A percentile compares a stretch with the other conserved stretches of the same genome.
Conservation (phyloP, 2,888 invertebrate genomes). For the Drosophila pullipes region DNA sequence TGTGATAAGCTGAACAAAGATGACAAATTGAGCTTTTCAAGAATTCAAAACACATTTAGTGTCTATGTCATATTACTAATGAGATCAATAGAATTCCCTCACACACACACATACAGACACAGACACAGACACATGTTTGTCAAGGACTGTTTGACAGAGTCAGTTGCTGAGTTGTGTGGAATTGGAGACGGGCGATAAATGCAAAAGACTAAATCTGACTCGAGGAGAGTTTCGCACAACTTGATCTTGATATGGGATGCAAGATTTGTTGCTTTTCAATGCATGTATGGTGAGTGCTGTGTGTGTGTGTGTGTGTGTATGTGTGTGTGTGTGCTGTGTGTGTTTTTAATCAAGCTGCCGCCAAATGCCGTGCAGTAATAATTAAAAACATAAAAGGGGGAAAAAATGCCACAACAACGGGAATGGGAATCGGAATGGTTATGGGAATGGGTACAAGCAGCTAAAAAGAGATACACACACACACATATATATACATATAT, state of each 20-base stretch:
- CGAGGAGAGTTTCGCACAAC: constrained; percentile 48
- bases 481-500: neutral
- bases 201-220: constrained; percentile 24
- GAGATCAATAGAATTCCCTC: constrained; percentile 21
- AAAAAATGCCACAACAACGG: constrained; percentile 62
- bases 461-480: constrained; percentile 4
- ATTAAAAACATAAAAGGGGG: constrained; percentile 77
- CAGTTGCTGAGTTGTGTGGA: constrained; percentile 18
- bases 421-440: constrained; percentile 43
- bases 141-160: constrained; percentile 33
- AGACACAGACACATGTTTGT: constrained; percentile 8
- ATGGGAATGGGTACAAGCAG: constrained; percentile 42
- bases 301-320: constrained; percentile 13
- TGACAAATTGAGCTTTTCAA: neutral
- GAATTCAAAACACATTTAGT: neutral
- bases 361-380: constrained; percentile 74
- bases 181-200: constrained; percentile 30
- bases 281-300: constrained; percentile 7
- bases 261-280: constrained; percentile 32
- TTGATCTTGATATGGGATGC: constrained; percentile 47
- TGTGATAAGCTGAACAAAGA: neutral
- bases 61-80: neutral
- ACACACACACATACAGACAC: neutral
- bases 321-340: constrained; percentile 15
- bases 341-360: constrained; percentile 62